Evolutionary conservation across 2,113 vertebrate genomes (phyloP), one percentile per base, ranked within the genome.

Genomic region (Choloepus hoffmanni): DNA sequence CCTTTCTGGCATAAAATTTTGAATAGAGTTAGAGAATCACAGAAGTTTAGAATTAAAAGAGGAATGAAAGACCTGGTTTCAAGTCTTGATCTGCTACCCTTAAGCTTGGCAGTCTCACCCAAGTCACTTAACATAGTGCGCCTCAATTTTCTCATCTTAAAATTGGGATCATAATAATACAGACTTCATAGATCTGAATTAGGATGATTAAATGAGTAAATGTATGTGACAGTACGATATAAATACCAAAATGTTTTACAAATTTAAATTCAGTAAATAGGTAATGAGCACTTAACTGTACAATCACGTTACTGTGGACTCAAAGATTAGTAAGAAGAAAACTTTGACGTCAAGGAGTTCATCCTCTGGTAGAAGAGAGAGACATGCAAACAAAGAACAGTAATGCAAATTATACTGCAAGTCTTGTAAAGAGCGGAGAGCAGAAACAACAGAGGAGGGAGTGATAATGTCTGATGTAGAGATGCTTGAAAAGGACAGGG

Each of bases 21-120:
- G 36, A 91, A 92, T 77, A 95, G 58, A 86, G 65, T 92, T 89
- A 84, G 63, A 87, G n/a, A 94, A 88, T 53, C 63, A 50, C 16
- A 40, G 43, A 85, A 62, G 15, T 60, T 96, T 21, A 68, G 58
- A 93, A 79, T 50, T 92, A 14, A 36, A 85, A 81, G 23, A 77
- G 9, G 58, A 67, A 18, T 43, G 58, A 74, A n/a, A 93, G 55
- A 74, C 12, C 58, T 33, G 10, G 16, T 72, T 68, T 92, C 16
- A 43, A 12, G 3, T 95, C 24, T 92, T 28, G 19, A 40, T n/a
- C 5, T 36, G 43, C 5, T 7, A 70, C 11, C 2, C 60, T 50
- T 0, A 70, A 30, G 7, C 13, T 55, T 2, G 79, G 19, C 16
- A 15, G 26, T 36, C 63, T 90, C 28, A 24, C 33, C 65, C 9